These are phyloP conservation scores for Schizaphis graminum DNA, from an alignment of 2,888 invertebrate species.

Conservation along the genomic window DNA sequence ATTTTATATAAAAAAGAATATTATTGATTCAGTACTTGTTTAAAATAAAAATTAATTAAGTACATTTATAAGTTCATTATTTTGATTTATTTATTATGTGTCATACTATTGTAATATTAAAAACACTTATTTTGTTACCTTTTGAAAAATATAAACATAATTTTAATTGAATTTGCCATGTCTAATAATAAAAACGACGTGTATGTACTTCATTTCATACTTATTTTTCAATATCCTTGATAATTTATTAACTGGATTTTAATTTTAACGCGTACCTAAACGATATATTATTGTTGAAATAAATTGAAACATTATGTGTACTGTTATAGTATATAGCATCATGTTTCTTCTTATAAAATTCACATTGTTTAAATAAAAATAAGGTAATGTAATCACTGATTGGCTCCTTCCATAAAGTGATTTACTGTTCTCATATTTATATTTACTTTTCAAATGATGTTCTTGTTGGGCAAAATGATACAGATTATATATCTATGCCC, in stretches of 20 bases:
- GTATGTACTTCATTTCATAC: too few relatives aligned
- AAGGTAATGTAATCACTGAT: neutral
- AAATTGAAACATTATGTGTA: neutral
- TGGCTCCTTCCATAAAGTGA: neutral
- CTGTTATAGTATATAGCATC: neutral
- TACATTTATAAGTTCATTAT: too few relatives aligned
- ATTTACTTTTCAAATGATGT: neutral
- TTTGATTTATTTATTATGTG: neutral
- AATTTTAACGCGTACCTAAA: too few relatives aligned
- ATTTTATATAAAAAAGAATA: too few relatives aligned
- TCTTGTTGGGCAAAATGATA: neutral
- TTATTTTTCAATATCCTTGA: neutral
- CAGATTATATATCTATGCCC: neutral
- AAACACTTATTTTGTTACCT: neutral
- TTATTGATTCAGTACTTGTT: too few relatives aligned
- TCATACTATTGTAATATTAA: neutral
- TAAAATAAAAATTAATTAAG: too few relatives aligned
- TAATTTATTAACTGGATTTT: neutral
- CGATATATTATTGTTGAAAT: neutral
- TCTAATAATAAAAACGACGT: neutral
- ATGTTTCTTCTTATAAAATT: neutral
- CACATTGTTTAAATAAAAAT: neutral
- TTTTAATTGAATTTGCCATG: neutral
- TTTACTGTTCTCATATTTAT: neutral
- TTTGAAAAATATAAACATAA: neutral